Evolutionary conservation across 2,797 vertebrate genomes (phyloP).

Genomic region (Chelidonichthys spinosus): DNA sequence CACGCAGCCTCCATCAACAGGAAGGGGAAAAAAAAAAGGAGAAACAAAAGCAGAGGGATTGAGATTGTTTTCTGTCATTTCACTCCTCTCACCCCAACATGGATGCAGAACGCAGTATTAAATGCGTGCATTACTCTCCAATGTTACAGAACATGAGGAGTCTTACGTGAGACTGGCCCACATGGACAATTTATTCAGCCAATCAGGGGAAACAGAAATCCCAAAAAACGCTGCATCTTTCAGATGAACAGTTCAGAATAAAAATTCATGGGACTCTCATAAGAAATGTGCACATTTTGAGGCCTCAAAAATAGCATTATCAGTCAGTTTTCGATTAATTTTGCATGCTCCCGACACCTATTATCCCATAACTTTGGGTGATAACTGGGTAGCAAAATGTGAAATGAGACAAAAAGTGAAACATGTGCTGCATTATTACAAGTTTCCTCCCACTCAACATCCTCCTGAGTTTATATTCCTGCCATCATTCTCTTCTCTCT

Average conservation of each 20-base stretch:
- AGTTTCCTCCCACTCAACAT: slow-evolving; percentile 12
- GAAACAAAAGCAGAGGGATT: slow-evolving; percentile 28
- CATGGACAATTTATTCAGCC: not conserved
- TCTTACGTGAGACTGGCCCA: not conserved
- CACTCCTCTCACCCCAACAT: not conserved
- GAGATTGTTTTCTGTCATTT: slow-evolving; percentile 31
- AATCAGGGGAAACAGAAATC: not conserved
- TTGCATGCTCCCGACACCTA: not conserved
- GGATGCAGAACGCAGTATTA: not conserved
- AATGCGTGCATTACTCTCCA: not conserved
- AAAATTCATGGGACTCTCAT: not conserved
- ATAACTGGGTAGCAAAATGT: not conserved
- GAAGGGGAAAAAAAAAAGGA: slow-evolving; percentile 23
- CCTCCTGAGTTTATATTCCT: slow-evolving; percentile 33
- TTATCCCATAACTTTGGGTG: too few species aligned
- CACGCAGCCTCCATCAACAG: slow-evolving; percentile 63
- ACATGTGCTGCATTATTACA: slow-evolving; percentile 6
- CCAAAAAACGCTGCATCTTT: not conserved
- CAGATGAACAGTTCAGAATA: not conserved
- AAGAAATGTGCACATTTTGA: not conserved
- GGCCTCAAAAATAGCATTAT: not conserved
- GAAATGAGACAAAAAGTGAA: slow-evolving; percentile 24
- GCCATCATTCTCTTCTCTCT: slow-evolving; percentile 28
- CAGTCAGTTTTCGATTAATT: not conserved
- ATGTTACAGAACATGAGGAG: not conserved